phyloP scores from a whole-genome alignment of 2,888 invertebrate species.

The Embidobia sp. region DNA sequence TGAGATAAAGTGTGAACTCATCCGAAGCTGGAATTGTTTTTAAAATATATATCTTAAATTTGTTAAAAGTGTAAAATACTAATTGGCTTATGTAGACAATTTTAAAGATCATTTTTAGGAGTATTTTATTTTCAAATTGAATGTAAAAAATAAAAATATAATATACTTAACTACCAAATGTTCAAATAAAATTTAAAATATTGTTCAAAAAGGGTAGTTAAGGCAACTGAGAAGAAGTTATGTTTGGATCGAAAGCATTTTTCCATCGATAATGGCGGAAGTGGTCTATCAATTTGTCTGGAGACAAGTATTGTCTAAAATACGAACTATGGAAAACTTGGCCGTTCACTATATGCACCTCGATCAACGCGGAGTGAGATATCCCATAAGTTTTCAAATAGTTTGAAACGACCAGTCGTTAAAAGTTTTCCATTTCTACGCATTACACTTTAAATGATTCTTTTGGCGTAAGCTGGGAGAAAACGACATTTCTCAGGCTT shows the following conservation, averaged over 20 bases:
- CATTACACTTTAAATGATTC: slow-evolving; percentile 66
- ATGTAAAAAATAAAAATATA: too few relatives aligned
- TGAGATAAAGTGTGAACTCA: too few relatives aligned
- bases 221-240: slow-evolving; percentile 7
- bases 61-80: too few relatives aligned
- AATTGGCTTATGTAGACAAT: too few relatives aligned
- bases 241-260: slow-evolving; percentile 57
- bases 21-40: too few relatives aligned
- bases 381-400: slow-evolving; percentile 36
- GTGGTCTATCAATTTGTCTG: slow-evolving; percentile 68
- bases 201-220: slow-evolving; percentile 12
- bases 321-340: slow-evolving; percentile 29
- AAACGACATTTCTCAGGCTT: slow-evolving; percentile 66
- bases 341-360: slow-evolving; percentile 23
- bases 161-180: too few relatives aligned
- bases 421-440: slow-evolving; percentile 67
- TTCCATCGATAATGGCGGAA: slow-evolving; percentile 63
- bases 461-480: slow-evolving; percentile 33
- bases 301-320: slow-evolving; percentile 60
- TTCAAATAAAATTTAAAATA: too few relatives aligned
- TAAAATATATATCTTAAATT: too few relatives aligned
- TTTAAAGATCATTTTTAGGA: too few relatives aligned
- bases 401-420: slow-evolving; percentile 48
- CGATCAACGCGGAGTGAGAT: slow-evolving; percentile 11
- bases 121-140: too few relatives aligned